phyloP scores from a whole-genome alignment of 1,140 invertebrate genomes.

The Leptopilina boulardi region DNA sequence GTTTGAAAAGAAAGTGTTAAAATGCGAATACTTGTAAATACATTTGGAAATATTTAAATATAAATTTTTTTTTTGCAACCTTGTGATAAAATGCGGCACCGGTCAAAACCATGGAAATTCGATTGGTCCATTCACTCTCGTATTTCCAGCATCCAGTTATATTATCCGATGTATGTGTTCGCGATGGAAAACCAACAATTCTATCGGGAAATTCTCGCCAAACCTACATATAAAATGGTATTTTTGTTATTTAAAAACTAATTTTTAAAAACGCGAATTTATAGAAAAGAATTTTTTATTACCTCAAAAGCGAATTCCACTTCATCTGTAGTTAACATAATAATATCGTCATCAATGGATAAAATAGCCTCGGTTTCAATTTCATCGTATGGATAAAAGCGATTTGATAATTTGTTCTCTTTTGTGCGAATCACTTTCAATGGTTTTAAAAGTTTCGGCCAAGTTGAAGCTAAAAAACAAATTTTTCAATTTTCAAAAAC shows the following conservation, averaged over 20 bases:
- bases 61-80: slow-evolving; percentile 68
- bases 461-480: slow-evolving; percentile 82
- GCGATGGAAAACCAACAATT: slow-evolving; percentile 93
- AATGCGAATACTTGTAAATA: not conserved
- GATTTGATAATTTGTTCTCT: slow-evolving; percentile 95
- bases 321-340: slow-evolving; percentile 95
- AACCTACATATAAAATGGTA: slow-evolving; percentile 78
- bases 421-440: slow-evolving; percentile 93
- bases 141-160: slow-evolving; percentile 89
- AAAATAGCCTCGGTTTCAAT: slow-evolving; percentile 95
- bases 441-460: slow-evolving; percentile 92
- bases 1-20: slow-evolving; percentile 38
- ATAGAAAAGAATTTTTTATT: too few relatives aligned
- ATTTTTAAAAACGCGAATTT: too few relatives aligned
- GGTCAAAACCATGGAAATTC: slow-evolving; percentile 94
- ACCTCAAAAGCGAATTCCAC: slow-evolving; percentile 92
- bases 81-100: slow-evolving; percentile 96
- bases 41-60: too few relatives aligned
- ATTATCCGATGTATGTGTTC: slow-evolving; percentile 94
- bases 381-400: slow-evolving; percentile 94
- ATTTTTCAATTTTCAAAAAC: not conserved
- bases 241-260: too few relatives aligned
- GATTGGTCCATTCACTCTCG: slow-evolving; percentile 96
- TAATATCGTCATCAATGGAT: slow-evolving; percentile 95
- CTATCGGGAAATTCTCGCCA: slow-evolving; percentile 96